phyloP scores from a whole-genome alignment of 2,797 vertebrate genomes.

The Dendrocincla fuliginosa region DNA sequence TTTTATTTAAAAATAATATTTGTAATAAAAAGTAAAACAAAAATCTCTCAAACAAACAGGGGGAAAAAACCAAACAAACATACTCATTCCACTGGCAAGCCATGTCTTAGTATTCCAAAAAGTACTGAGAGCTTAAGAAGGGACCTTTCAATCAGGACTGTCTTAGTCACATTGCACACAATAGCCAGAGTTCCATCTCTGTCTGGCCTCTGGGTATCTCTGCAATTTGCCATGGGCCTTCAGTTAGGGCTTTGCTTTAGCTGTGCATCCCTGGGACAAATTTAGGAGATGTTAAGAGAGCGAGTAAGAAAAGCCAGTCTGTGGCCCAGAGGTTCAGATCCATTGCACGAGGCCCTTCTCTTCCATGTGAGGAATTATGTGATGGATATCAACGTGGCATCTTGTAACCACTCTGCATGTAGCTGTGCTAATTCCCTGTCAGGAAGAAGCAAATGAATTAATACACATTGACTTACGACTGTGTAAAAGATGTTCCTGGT shows the following conservation, averaged over 20 bases:
- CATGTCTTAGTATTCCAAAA: background rate
- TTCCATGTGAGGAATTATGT: background rate
- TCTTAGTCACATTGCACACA: background rate
- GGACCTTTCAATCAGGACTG: background rate
- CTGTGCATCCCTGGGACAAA: background rate
- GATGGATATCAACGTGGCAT: background rate
- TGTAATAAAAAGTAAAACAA: no score
- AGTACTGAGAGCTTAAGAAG: background rate
- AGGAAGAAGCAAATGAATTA: background rate
- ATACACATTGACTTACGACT: background rate
- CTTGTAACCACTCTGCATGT: background rate
- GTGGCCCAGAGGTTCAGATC: background rate
- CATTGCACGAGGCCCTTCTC: background rate
- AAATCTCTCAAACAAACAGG: background rate
- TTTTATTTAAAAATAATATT: background rate
- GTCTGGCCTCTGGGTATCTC: background rate
- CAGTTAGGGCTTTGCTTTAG: background rate
- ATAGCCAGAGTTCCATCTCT: background rate
- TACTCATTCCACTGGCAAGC: background rate
- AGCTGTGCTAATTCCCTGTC: constrained; percentile 26
- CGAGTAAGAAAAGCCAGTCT: background rate
- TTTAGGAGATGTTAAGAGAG: background rate
- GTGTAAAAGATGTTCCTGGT: background rate
- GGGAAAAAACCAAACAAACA: background rate
- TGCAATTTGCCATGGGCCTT: background rate